Evolutionary conservation across 53 echinoderm and acorn worm genomes (phyloP), one percentile per base, ranked within the genome.

Genomic region (Mesocentrotus franciscanus): DNA sequence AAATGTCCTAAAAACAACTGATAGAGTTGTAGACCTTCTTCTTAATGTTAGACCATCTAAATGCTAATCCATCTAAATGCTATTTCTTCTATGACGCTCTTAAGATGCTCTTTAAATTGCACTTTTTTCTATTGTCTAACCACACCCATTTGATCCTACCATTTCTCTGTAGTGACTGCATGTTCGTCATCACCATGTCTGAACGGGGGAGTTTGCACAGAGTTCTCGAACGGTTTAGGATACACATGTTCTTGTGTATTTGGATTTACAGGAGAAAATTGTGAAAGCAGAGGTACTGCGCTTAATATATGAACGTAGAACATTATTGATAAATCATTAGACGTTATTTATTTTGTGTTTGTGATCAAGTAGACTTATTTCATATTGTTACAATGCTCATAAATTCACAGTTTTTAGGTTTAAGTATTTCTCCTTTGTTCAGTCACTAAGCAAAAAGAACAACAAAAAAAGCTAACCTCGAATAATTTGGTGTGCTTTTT

Each of bases 191-290:
- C 74, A 33, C 71, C 89, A 15, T 96, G 96, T 78, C 58, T 60
- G 8, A 96, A 96, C 85, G 94, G 96, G 0, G 96, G 89, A 32
- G 18, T 61, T 22, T 96, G 96, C 84, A 61, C 68, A 9, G 94
- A 94, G 11, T 32, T 29, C 11, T 14, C 92, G n/a, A 20, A 34
- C 32, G 96, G 75, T 58, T 76, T 42, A 26, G 92, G 70, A 0
- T 71, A 81, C 20, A 30, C 26, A 0, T 96, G 95, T 60, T 9
- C 42, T 3, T 96, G 96, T 71, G 71, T 59, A 4, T 10, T 8
- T 20, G 95, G 78, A 16, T 96, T 71, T 75, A 33, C 34, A 62
- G 95, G 96, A 4, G 10, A 57, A 22, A 72, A 61, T 6, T 96
- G 96, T 70, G 85, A 91, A 70, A 85, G 14, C 42, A 20, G 16